Conservation (phyloP, 2,113 vertebrate genomes). For the Apus apus region DNA sequence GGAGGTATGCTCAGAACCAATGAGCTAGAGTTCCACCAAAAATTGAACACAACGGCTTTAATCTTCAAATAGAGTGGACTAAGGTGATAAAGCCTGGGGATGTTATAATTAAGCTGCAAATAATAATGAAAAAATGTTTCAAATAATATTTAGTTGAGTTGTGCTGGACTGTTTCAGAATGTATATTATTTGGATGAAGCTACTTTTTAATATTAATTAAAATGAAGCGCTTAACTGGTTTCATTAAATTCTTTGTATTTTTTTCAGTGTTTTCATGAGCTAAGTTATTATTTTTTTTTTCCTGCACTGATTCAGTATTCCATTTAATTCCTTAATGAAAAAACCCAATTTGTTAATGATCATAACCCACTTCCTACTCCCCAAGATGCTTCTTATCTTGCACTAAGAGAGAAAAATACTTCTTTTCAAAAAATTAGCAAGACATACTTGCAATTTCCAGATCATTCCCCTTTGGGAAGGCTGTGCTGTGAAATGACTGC, state of each 20-base stretch:
- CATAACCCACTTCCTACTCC: background rate
- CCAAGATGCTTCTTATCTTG: background rate
- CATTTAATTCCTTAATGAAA: background rate
- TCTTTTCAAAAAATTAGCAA: background rate
- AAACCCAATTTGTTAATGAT: background rate
- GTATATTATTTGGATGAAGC: background rate
- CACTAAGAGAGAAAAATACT: background rate
- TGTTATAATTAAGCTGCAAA: background rate
- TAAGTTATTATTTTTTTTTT: background rate
- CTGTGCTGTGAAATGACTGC: background rate
- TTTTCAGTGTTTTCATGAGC: background rate
- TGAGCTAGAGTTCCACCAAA: background rate
- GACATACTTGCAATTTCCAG: background rate
- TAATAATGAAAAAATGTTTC: background rate
- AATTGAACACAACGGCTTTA: background rate
- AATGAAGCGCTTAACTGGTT: background rate
- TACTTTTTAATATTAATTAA: background rate
- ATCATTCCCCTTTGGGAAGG: background rate
- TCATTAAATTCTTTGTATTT: background rate
- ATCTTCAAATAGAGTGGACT: background rate
- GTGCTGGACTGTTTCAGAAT: background rate
- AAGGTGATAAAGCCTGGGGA: background rate
- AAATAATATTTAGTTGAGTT: background rate
- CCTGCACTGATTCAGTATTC: background rate
- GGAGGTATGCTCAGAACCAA: background rate